These are phyloP conservation scores for Sander vitreus DNA, from an alignment of 2,113 vertebrate species.

Conservation along the genomic window DNA sequence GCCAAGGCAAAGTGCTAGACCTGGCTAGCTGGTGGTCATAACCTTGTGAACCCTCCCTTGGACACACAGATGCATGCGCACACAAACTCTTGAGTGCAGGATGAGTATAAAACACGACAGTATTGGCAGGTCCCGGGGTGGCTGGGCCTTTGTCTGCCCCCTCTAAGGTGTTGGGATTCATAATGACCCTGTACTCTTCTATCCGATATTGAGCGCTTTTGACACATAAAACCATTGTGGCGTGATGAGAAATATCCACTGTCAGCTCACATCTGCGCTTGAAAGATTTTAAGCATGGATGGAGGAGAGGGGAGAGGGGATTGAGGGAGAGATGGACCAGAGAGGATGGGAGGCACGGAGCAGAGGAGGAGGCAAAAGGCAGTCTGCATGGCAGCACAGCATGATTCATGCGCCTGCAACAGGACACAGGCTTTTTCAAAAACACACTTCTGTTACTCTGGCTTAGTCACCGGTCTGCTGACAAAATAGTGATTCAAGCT, in stretches of 20 bases:
- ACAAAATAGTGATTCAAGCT: conserved; percentile 22
- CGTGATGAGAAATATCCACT: conserved; percentile 89
- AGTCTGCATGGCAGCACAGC: conserved; percentile 39
- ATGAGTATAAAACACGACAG: conserved; percentile 85
- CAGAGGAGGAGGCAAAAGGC: conserved; percentile 42
- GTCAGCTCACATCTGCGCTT: conserved; percentile 85
- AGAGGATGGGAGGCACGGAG: conserved; percentile 20
- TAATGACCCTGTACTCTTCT: conserved; percentile 84
- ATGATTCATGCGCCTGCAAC: conserved; percentile 55
- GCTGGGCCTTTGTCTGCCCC: conserved; percentile 53
- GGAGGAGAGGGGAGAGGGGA: conserved; percentile 40
- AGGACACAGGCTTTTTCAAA: conserved; percentile 26
- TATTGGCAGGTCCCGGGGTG: conserved; percentile 81
- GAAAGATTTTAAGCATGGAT: conserved; percentile 83
- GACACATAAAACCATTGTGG: conserved; percentile 87
- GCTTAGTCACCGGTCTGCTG: conserved; percentile 25
- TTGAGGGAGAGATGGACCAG: conserved; percentile 23
- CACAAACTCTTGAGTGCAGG: conserved; percentile 4
- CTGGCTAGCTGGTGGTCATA: conserved; percentile 15
- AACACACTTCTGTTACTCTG: conserved; percentile 31
- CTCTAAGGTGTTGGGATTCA: conserved; percentile 83
- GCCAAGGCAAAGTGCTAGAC: conserved; percentile 12
- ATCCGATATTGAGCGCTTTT: conserved; percentile 87
- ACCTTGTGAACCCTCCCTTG: conserved; percentile 24
- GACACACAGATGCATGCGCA: conserved; percentile 62